These are phyloP conservation scores for Cosmia trapezina DNA, from an alignment of 2,888 invertebrate species.

Conservation along the genomic window DNA sequence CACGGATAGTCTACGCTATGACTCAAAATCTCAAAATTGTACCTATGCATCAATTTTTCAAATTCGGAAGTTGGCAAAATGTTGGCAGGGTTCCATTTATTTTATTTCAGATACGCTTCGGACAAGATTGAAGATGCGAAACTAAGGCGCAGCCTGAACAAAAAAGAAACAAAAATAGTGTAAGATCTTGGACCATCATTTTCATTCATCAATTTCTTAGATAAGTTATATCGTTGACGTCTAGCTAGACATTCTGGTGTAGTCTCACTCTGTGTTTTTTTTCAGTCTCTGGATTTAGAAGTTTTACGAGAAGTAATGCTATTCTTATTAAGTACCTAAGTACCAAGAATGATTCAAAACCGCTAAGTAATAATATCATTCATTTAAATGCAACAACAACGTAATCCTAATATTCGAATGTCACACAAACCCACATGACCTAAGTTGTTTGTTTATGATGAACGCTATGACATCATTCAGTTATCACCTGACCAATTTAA, in stretches of 20 bases:
- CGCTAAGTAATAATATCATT: constrained; percentile 28
- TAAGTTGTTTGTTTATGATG: constrained; percentile 70
- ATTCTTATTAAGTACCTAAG: background rate
- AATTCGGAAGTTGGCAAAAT: constrained; percentile 19
- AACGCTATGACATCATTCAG: constrained; percentile 80
- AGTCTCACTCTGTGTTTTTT: background rate
- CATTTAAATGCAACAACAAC: constrained; percentile 27
- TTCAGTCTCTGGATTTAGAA: background rate
- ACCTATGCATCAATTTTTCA: background rate
- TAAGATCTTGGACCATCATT: background rate
- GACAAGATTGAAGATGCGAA: background rate
- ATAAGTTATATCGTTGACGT: constrained; percentile 6
- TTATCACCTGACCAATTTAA: constrained; percentile 75
- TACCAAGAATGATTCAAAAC: background rate
- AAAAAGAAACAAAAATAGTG: background rate
- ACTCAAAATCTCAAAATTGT: background rate
- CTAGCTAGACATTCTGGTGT: background rate
- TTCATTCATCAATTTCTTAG: constrained; percentile 4
- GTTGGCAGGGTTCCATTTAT: constrained; percentile 3
- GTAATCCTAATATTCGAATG: constrained; percentile 58
- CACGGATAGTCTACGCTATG: background rate
- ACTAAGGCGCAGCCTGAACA: background rate
- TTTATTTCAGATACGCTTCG: background rate
- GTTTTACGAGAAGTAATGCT: background rate
- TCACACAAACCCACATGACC: constrained; percentile 68